Base-by-base conservation (phyloP, 2,888 invertebrate genomes). In the Ophion costatus region DNA sequence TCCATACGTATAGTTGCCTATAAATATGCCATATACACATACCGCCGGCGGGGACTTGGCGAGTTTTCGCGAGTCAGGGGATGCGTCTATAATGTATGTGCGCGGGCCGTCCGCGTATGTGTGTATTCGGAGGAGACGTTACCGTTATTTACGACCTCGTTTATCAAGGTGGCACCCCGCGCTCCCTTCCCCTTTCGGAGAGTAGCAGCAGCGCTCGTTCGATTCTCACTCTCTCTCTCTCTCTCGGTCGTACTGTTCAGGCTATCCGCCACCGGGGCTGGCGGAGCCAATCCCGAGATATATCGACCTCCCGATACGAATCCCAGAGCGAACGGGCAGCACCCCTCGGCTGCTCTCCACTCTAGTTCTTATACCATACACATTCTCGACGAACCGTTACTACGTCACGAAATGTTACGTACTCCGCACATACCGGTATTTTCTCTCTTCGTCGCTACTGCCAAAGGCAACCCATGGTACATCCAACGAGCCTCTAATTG, bases 281-380 rank as follows among this genome's bases (percentile, higher is more conserved):
- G 94, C 94, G 17, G 94, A 94, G 94, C 95, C 95, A 94, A 95
- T 95, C 94, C 92, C 94, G 94, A 95, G 95, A 95, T 95, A 94
- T 95, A 94, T 94, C 95, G 94, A 92, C 84, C 61, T 84, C 91
- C 92, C 92, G 93, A 93, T 93, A 93, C 91, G 91, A 90, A 92
- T 92, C 91, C 92, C 87, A 82, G 67, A 79, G 83, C 87, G 83
- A 86, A 84, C 80, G 80, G 82, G 83, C 84, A 73, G 77, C 83
- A 73, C 84, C 77, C 69, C 61, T 29, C 64, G 63, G 20, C 59
- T 59, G 7, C 70, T 64, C 79, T 56, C n/a, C 69, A 63, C 80
- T 80, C 76, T 76, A 76, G 80, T 77, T 73, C 71, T 69, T 69
- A 70, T 75, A 22, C 64, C 64, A 69, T 75, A 80, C 51, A 38